Conservation (phyloP, 1,140 invertebrate species). For the Papilio machaon region DNA sequence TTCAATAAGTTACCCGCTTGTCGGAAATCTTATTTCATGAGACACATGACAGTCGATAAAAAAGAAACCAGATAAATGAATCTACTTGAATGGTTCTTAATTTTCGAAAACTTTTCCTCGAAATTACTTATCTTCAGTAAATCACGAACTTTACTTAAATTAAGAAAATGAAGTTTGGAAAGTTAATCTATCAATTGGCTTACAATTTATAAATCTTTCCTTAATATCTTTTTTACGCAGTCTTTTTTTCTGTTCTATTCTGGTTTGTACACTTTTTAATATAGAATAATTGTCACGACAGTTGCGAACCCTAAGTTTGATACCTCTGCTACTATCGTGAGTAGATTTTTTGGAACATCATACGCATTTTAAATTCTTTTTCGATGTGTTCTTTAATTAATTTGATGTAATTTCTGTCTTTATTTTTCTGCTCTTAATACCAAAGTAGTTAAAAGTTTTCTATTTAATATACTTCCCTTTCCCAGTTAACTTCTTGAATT, state of each 20-base stretch:
- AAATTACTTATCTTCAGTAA: neutral
- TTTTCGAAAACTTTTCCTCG: neutral
- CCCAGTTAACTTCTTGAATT: neutral
- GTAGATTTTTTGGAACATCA: too few species aligned
- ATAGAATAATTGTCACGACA: neutral
- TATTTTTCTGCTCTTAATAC: too few species aligned
- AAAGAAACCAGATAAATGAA: conserved; percentile 9
- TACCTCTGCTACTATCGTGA: neutral
- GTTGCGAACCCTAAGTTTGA: neutral
- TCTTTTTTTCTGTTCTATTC: neutral
- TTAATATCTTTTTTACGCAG: neutral
- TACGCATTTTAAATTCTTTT: too few species aligned
- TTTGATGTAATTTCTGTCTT: neutral
- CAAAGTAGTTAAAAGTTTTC: too few species aligned
- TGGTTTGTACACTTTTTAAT: neutral
- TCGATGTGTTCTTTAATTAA: neutral
- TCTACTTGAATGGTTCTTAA: neutral
- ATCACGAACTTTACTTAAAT: conserved; percentile 8
- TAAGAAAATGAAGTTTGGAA: neutral
- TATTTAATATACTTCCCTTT: neutral
- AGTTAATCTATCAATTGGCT: neutral
- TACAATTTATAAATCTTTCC: neutral
- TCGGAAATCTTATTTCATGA: neutral
- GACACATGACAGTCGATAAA: neutral
- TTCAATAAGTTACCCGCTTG: conserved; percentile 13